A percentile compares a stretch with the other conserved stretches of the same genome.
These are phyloP conservation scores for Microplitis demolitor DNA, from an alignment of 1,140 invertebrate genomes.

Conservation along the genomic window DNA sequence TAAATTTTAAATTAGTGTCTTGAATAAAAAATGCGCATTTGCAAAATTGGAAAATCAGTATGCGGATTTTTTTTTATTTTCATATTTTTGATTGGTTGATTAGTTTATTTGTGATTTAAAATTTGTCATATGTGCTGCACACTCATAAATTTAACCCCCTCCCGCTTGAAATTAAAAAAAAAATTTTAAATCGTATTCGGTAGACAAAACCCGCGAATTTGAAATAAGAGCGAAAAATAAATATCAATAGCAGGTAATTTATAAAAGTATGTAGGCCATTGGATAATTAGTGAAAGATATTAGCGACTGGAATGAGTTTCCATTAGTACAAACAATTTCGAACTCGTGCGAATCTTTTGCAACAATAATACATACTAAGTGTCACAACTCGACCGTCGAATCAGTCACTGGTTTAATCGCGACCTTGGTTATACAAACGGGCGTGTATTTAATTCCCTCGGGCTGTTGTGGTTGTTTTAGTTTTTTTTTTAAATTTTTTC, in stretches of 20 bases:
- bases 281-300: background rate
- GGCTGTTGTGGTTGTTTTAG: background rate
- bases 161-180: too few relatives aligned
- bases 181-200: too few relatives aligned
- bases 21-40: too few relatives aligned
- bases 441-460: background rate
- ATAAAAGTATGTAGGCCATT: background rate
- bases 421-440: constrained; percentile 23
- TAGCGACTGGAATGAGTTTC: background rate
- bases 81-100: too few relatives aligned
- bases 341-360: constrained; percentile 19
- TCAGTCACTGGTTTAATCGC: constrained; percentile 1
- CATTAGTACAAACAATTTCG: background rate
- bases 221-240: too few relatives aligned
- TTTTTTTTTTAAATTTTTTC: background rate
- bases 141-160: too few relatives aligned
- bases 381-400: constrained; percentile 26
- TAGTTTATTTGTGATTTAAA: too few relatives aligned
- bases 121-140: too few relatives aligned
- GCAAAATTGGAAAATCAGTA: too few relatives aligned
- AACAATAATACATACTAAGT: constrained; percentile 8
- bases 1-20: too few relatives aligned
- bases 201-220: too few relatives aligned
- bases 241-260: background rate
- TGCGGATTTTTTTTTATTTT: too few relatives aligned